Base-by-base conservation (phyloP, 1,140 invertebrate species). In the Drosophila nigromelanica region DNA sequence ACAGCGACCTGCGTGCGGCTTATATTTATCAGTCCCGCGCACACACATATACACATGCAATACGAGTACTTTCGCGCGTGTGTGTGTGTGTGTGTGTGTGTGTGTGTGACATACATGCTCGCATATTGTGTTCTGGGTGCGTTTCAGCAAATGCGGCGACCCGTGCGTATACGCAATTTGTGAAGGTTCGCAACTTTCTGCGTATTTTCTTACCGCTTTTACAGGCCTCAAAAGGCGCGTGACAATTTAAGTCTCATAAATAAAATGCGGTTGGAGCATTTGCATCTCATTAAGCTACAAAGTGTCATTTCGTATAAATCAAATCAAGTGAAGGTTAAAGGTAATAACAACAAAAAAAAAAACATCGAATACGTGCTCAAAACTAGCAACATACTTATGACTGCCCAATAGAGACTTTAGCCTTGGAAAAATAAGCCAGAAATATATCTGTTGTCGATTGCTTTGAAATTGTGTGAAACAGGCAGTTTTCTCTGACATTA, bases 141-240 rank as follows among this genome's bases (percentile, higher is more conserved):
- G 27, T 33, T 45, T 42, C 4, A 40, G 33, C 35, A 40, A 58
- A 59, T 42, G 37, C 42, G 48, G 47, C 70, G 48, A 67, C 40
- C 71, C 42, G 51, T 70, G 78, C 80, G 81, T 85, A 86, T 85
- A 81, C 74, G 82, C 78, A 78, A 78, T 80, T 69, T 73, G 30
- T 50, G 69, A 80, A 85, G 76, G 67, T 61, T 58, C 59, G 33
- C 71, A 50, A 24, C 56, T 55, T 61, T 15, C 3, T 50, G 15
- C 14, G 47, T 14, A 21, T 27, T 43, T 43, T 52, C 4, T 39
- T n/a, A 37, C 21, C 4, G 15, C 42, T 27, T 47, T 14, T 10
- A 27, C 54, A 45, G 67, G 50, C 50, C 50, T 5, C 68, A 42
- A 48, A 51, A 50, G 55, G 63, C 63, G 48, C 40, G 48, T 59